These are phyloP conservation scores for Poicephalus meyeri DNA, from an alignment of 2,113 vertebrate species.

Conservation along the genomic window DNA sequence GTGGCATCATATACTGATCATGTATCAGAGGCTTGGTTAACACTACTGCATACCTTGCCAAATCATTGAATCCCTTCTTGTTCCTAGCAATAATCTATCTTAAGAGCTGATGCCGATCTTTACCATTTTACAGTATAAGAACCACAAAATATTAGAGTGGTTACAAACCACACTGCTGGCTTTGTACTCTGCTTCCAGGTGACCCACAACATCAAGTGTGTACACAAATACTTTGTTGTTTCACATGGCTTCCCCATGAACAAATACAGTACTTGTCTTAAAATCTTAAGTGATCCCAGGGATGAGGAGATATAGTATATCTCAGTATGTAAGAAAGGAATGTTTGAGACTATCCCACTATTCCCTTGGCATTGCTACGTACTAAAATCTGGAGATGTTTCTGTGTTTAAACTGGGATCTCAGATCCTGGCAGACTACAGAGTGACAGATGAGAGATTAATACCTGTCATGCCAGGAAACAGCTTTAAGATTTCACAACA, in stretches of 20 bases:
- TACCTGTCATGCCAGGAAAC: background rate
- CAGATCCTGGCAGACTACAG: background rate
- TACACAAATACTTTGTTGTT: background rate
- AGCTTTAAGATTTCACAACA: background rate
- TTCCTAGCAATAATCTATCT: background rate
- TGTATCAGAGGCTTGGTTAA: background rate
- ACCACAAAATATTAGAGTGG: background rate
- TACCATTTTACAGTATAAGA: background rate
- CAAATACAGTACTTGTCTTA: background rate
- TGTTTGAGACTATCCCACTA: background rate
- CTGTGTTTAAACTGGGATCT: background rate
- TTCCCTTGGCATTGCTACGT: background rate
- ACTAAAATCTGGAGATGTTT: background rate
- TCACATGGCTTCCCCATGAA: background rate
- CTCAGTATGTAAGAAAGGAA: fast-evolving
- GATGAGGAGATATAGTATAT: background rate
- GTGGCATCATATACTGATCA: background rate
- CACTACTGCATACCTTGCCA: background rate
- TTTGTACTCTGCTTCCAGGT: background rate
- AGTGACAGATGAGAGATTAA: background rate
- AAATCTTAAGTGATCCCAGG: background rate
- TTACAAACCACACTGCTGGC: background rate
- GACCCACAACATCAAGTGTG: background rate
- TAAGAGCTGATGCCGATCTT: background rate
- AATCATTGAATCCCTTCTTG: background rate